Evolutionary conservation across 2,888 invertebrate genomes (phyloP).

Genomic region (Parnassius apollo): DNA sequence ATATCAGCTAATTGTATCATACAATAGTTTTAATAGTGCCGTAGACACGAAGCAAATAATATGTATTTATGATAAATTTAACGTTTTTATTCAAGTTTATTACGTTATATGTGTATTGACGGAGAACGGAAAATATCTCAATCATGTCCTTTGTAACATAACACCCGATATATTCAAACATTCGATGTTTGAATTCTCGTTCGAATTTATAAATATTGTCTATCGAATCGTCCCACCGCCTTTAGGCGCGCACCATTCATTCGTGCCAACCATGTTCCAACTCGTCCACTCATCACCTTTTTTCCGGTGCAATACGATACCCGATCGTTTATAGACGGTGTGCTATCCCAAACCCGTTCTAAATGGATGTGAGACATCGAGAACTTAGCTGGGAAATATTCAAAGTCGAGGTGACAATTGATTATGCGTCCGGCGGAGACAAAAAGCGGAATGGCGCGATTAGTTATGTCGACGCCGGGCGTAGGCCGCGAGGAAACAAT

Average conservation of each 20-base stretch:
- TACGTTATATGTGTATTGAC: constrained; percentile 13
- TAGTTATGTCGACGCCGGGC: constrained; percentile 71
- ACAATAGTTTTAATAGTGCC: too few species aligned
- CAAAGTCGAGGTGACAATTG: constrained; percentile 74
- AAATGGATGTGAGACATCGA: constrained; percentile 64
- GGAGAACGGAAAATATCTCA: constrained; percentile 45
- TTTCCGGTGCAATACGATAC: constrained; percentile 75
- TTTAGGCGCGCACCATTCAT: constrained; percentile 57
- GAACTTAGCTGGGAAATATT: constrained; percentile 68
- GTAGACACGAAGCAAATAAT: background rate
- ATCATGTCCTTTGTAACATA: constrained; percentile 53
- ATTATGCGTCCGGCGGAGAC: constrained; percentile 67
- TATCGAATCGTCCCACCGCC: constrained; percentile 47
- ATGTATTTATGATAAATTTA: constrained; percentile 1
- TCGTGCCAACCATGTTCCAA: constrained; percentile 61
- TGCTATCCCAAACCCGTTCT: constrained; percentile 69
- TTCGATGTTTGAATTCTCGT: constrained; percentile 45
- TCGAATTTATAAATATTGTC: constrained; percentile 51
- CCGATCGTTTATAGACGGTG: constrained; percentile 68
- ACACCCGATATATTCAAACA: constrained; percentile 46
- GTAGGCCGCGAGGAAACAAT: constrained; percentile 75
- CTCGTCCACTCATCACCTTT: constrained; percentile 74
- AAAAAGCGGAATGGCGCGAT: constrained; percentile 76
- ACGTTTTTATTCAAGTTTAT: constrained; percentile 6
- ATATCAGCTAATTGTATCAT: too few species aligned